Conservation (phyloP, 2,797 vertebrate species). For the Ctenochaetus hawaiiensis region DNA sequence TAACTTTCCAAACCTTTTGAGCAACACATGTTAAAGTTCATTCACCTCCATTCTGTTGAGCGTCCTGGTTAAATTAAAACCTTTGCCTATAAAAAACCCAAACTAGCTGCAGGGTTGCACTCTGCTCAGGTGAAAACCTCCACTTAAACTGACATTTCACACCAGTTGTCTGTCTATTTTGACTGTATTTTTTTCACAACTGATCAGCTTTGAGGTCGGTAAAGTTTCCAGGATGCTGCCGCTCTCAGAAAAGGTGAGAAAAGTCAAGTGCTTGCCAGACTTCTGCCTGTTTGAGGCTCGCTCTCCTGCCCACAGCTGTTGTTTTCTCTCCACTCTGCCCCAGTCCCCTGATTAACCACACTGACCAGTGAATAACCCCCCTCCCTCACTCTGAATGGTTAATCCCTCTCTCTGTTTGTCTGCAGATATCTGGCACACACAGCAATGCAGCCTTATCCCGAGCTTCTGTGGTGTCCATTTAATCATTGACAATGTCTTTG, state of each 20-base stretch:
- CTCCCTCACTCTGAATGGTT: conserved; percentile 58
- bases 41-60: too few species aligned
- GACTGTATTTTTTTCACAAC: background rate
- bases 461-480: conserved; percentile 71
- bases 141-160: background rate
- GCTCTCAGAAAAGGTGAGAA: conserved; percentile 67
- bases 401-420: conserved; percentile 72
- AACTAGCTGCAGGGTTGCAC: background rate
- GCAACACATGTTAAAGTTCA: background rate
- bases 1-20: background rate
- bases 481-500: conserved; percentile 79
- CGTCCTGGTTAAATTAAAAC: background rate
- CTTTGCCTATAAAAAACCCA: background rate
- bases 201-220: conserved; percentile 23
- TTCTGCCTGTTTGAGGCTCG: conserved; percentile 62
- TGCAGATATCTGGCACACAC: conserved; percentile 69
- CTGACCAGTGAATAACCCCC: conserved; percentile 49
- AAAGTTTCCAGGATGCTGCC: conserved; percentile 52
- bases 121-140: too few species aligned
- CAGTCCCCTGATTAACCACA: conserved; percentile 35
- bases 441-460: conserved; percentile 63
- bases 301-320: conserved; percentile 78
- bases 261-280: conserved; percentile 65
- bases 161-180: background rate
- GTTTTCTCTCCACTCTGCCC: conserved; percentile 62